Percentiles rank a stretch among this genome's conserved stretches.
Evolutionary conservation across 2,888 invertebrate genomes (phyloP).

Genomic region (Lepidocyrtoides sp.): DNA sequence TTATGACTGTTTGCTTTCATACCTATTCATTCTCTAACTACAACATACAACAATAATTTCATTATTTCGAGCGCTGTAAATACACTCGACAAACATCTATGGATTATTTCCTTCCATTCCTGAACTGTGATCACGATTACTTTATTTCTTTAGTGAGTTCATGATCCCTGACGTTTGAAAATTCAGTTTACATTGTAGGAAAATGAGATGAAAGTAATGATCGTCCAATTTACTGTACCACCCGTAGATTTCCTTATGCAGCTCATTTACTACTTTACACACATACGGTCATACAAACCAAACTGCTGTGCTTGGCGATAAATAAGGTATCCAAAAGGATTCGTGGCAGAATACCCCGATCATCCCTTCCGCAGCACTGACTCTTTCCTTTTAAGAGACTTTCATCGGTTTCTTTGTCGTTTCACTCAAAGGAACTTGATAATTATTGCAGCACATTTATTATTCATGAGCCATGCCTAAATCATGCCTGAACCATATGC

Average conservation of each 20-base stretch:
- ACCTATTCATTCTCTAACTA: neutral
- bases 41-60: neutral
- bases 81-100: no score
- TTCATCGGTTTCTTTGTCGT: constrained; percentile 27
- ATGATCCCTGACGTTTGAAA: neutral
- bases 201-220: constrained; percentile 38
- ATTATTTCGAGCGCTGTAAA: neutral
- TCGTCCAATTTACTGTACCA: constrained; percentile 66
- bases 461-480: neutral
- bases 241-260: constrained; percentile 56
- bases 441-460: neutral
- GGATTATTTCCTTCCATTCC: neutral
- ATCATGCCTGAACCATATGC: neutral
- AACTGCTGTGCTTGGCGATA: neutral
- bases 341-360: no score
- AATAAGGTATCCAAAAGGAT: neutral
- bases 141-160: neutral
- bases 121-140: neutral
- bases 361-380: neutral
- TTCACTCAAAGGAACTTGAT: neutral
- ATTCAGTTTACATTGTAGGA: neutral
- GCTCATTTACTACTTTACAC: neutral
- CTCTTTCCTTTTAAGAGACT: neutral
- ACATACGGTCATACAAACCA: neutral
- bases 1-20: neutral